Evolutionary conservation across 2,113 vertebrate species (phyloP).

Genomic region (Alethe diademata): DNA sequence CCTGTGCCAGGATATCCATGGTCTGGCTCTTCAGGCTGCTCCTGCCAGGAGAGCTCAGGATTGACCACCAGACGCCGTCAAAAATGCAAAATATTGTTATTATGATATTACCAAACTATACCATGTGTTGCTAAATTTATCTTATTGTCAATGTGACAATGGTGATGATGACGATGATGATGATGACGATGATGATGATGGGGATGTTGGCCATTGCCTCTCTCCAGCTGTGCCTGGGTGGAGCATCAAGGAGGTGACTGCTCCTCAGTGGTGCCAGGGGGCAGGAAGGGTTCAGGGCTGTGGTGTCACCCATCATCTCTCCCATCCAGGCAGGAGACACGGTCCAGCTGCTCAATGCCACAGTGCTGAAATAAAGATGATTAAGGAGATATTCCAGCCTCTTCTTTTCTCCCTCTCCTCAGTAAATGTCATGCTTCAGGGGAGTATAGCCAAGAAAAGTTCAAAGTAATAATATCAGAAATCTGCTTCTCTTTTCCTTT

Average conservation of each 20-base stretch:
- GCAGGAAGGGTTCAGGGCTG: neutral
- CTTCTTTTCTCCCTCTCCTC: slow-evolving; percentile 11
- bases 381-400: neutral
- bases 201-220: neutral
- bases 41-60: rapidly evolving
- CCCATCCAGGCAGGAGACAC: neutral
- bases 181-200: neutral
- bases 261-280: neutral
- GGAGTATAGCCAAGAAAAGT: slow-evolving; percentile 64
- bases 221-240: rapidly evolving
- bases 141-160: no score
- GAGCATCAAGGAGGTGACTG: neutral
- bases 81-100: neutral
- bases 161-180: neutral
- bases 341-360: neutral
- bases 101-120: rapidly evolving
- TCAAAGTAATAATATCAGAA: slow-evolving; percentile 70
- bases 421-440: slow-evolving; percentile 70
- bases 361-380: neutral
- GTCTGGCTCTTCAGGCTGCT: neutral
- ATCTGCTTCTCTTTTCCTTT: slow-evolving; percentile 64
- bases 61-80: rapidly evolving
- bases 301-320: neutral
- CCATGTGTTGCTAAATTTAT: no score
- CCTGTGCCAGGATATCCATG: rapidly evolving